Evolutionary conservation across 2,888 invertebrate species (phyloP).

Genomic region (Drosophila cyrtoloma): DNA sequence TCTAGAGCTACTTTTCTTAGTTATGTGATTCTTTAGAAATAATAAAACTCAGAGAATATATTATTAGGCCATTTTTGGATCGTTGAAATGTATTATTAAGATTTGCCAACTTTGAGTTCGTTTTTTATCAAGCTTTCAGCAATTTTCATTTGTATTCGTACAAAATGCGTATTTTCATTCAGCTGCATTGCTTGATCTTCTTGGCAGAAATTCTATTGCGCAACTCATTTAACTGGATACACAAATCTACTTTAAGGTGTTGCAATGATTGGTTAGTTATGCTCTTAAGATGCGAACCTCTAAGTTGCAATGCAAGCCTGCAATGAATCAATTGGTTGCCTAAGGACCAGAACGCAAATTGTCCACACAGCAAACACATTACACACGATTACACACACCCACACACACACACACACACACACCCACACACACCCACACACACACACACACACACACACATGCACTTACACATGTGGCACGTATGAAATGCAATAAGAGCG

Average conservation of each 20-base stretch:
- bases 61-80: not conserved
- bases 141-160: too few relatives aligned
- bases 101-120: not conserved
- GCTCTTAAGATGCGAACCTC: constrained; percentile 9
- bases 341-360: constrained; percentile 31
- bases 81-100: not conserved
- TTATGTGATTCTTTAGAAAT: not conserved
- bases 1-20: not conserved
- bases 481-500: constrained; percentile 47
- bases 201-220: not conserved
- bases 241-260: constrained; percentile 17
- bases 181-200: not conserved
- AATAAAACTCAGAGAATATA: not conserved
- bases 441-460: constrained; percentile 1
- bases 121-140: too few relatives aligned
- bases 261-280: not conserved
- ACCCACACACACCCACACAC: not conserved
- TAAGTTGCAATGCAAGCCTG: constrained; percentile 44
- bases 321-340: constrained; percentile 68
- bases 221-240: not conserved
- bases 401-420: not conserved
- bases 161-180: too few relatives aligned
- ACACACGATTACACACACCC: constrained; percentile 3
- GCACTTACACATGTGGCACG: constrained; percentile 13
- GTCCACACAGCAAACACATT: constrained; percentile 33